These are phyloP conservation scores for Agrochola litura DNA, from an alignment of 2,888 invertebrate genomes.

Conservation along the genomic window DNA sequence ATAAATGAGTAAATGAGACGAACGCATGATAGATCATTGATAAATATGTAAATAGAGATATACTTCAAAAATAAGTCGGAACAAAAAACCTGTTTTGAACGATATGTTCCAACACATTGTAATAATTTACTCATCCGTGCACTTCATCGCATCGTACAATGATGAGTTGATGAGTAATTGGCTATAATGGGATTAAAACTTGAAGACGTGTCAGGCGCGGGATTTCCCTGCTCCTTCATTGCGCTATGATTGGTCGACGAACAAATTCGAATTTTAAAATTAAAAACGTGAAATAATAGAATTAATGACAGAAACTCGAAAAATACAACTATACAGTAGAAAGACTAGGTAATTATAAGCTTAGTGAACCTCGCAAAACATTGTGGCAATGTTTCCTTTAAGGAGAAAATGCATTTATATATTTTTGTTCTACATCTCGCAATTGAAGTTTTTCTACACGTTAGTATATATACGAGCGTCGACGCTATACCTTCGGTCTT, in stretches of 20 bases:
- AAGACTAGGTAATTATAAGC: neutral
- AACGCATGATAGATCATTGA: no score
- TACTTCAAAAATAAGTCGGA: no score
- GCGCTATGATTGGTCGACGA: constrained; percentile 7
- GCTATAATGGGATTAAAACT: neutral
- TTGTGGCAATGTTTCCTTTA: neutral
- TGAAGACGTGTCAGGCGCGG: neutral
- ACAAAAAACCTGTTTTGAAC: no score
- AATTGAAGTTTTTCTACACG: neutral
- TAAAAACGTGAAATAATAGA: neutral
- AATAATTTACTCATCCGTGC: no score
- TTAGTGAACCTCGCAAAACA: no score
- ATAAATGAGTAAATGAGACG: no score
- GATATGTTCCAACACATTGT: no score
- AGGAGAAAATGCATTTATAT: neutral
- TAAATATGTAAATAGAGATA: no score
- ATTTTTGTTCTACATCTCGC: neutral
- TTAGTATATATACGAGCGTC: neutral
- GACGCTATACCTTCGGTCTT: neutral
- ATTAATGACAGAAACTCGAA: neutral
- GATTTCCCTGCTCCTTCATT: constrained; percentile 58
- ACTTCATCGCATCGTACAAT: no score
- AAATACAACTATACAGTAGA: neutral
- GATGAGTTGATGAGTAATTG: neutral
- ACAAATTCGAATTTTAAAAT: neutral